Percentiles rank a stretch among this genome's conserved stretches.
phyloP scores from a whole-genome alignment of 2,888 invertebrate genomes.

The Unio delphinus region DNA sequence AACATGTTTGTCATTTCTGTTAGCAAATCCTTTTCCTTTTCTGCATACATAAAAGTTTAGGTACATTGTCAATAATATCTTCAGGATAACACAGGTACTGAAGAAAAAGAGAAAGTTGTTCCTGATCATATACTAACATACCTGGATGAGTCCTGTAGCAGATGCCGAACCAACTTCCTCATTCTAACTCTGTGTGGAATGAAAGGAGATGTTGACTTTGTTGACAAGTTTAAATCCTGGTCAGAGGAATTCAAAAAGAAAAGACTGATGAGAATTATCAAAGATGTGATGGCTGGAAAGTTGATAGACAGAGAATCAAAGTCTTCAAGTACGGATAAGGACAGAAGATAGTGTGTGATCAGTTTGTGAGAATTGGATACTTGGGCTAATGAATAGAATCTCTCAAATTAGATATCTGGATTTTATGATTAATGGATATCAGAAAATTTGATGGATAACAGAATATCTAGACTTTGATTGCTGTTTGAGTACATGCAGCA shows the following conservation, averaged over 20 bases:
- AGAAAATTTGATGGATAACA: no score
- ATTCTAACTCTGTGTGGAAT: constrained; percentile 30
- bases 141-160: constrained; percentile 42
- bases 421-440: no score
- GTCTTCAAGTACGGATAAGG: constrained; percentile 7
- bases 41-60: no score
- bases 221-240: constrained; percentile 24
- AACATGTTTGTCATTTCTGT: no score
- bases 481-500: no score
- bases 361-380: no score
- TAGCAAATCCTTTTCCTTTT: no score
- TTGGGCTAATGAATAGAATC: no score
- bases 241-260: constrained; percentile 27
- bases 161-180: constrained; percentile 39
- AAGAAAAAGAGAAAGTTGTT: constrained; percentile 1
- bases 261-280: constrained; percentile 37
- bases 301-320: constrained; percentile 26
- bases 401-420: no score
- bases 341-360: background rate
- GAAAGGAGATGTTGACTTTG: constrained; percentile 13
- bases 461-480: no score
- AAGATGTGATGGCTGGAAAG: constrained; percentile 30
- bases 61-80: no score
- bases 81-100: background rate
- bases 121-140: constrained; percentile 28